These are phyloP conservation scores for Metopolophium dirhodum DNA, from an alignment of 1,140 invertebrate species.

Conservation along the genomic window DNA sequence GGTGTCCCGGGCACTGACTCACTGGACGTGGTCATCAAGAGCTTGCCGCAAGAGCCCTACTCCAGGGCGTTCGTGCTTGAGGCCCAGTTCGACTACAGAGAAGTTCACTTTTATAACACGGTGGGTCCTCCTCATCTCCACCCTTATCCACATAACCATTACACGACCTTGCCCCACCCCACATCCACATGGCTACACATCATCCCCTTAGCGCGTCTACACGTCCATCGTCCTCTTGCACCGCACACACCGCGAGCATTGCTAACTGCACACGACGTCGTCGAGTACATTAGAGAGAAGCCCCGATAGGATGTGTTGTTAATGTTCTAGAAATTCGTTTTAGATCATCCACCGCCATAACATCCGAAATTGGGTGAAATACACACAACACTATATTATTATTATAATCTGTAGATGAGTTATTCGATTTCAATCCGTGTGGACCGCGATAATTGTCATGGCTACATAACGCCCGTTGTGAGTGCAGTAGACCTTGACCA, in stretches of 20 bases:
- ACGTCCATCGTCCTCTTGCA: not conserved
- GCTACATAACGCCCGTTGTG: constrained; percentile 18
- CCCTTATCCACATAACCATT: not conserved
- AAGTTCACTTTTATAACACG: constrained; percentile 84
- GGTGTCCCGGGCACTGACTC: constrained; percentile 60
- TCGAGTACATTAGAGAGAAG: not conserved
- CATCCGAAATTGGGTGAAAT: too few relatives aligned
- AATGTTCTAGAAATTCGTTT: not conserved
- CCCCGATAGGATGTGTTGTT: not conserved
- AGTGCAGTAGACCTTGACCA: constrained; percentile 51
- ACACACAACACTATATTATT: too few relatives aligned
- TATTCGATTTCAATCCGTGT: not conserved
- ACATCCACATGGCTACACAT: not conserved
- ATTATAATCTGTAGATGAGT: not conserved
- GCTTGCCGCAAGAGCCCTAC: constrained; percentile 77
- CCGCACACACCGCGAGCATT: too few relatives aligned
- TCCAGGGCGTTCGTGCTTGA: constrained; percentile 78
- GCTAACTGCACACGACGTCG: too few relatives aligned
- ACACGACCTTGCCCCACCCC: not conserved
- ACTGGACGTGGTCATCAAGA: constrained; percentile 73
- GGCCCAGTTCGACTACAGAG: constrained; percentile 80
- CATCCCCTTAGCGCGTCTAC: not conserved
- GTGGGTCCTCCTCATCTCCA: constrained; percentile 63
- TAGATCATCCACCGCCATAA: not conserved
- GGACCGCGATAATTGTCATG: not conserved